Evolutionary conservation across 2,888 invertebrate species (phyloP), one percentile per base, ranked within the genome.

Genomic region (Chalcis sispes): DNA sequence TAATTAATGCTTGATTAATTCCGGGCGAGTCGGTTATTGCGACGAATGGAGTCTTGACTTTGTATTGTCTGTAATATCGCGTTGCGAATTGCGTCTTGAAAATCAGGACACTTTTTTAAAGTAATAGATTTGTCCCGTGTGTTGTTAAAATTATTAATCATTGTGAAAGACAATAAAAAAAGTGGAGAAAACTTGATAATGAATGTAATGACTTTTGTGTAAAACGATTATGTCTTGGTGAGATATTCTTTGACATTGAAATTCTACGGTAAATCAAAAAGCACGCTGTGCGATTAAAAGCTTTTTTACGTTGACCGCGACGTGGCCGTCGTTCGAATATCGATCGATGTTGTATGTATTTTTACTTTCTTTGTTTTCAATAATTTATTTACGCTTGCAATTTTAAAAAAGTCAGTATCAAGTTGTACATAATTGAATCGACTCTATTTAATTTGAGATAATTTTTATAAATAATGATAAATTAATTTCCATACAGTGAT

Each of bases 281-380:
- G 50, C 65, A 58, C 32, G 58, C 46, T 59, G 64, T 4, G 52
- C 23, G 32, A 83, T 83, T 88, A 88, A 88, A 88, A 88, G 88
- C 88, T 87, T 88, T 88, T 88, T 87, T 87, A 83, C 88, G 88
- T 88, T 85, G 80, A 82, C 83, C 85, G 85, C 86, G 85, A 80
- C 80, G 75, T 61, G 78, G 82, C 85, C 85, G 87, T 87, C 87
- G 87, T 85, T 80, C 83, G 79, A 32, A 80, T 82, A 87, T 86
- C 84, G 87, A 87, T 87, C 84, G 81, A 72, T 81, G 84, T 85
- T 85, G 85, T 85, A n/a, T n/a, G n/a, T n/a, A n/a, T 85, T 85
- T 83, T 83, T 84, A 85, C 84, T 83, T 83, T 69, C 80, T 67
- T 79, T 72, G n/a, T 40, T 42, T 54, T 54, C 27, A n/a, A 13